Evolutionary conservation across 1,140 invertebrate genomes (phyloP), one percentile per base, ranked within the genome.

Genomic region (Rhopalosiphum maidis): DNA sequence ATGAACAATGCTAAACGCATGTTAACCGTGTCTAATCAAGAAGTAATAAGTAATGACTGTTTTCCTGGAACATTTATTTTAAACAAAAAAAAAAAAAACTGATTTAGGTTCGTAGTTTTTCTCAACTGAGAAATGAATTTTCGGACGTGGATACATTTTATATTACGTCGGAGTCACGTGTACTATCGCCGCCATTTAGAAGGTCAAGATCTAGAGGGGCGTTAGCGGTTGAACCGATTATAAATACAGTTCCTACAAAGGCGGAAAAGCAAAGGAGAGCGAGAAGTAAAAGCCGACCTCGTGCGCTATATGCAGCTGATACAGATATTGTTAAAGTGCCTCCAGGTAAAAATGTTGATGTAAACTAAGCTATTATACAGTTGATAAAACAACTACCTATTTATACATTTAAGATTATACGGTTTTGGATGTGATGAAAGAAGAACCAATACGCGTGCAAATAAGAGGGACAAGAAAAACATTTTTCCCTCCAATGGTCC

Each of bases 131-230:
- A 82, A 98, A 98, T 94, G 98, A 99, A 94, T 98, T 98, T 94
- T 97, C 97, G 2, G 98, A 98, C 94, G 97, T 98, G 68, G 98
- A 98, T 95, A 98, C 98, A 23, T 99, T 99, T 95, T 98, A 98
- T 95, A 95, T 98, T 94, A 97, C 97, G 25, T 96, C 96, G 25
- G 96, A 96, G 0, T 95, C 96, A 48, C 96, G 96, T 0, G 95
- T 96, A 48, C 95, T 95, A 0, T 95, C 95, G 77, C 97, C 97
- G 0, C 97, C 97, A 3, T 96, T 96, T 35, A 95, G 97, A 94
- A 96, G 97, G 94, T 97, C 97, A 18, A 96, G 97, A 94, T 97
- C 97, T 8, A 96, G 97, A 93, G 96, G 96, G 15, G 94, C 94
- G 2, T 83, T 94, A 15, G 93, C 91, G 1, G 94, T 94, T 11